These are phyloP conservation scores for Zophobas morio DNA, from an alignment of 1,140 invertebrate species.

Conservation along the genomic window DNA sequence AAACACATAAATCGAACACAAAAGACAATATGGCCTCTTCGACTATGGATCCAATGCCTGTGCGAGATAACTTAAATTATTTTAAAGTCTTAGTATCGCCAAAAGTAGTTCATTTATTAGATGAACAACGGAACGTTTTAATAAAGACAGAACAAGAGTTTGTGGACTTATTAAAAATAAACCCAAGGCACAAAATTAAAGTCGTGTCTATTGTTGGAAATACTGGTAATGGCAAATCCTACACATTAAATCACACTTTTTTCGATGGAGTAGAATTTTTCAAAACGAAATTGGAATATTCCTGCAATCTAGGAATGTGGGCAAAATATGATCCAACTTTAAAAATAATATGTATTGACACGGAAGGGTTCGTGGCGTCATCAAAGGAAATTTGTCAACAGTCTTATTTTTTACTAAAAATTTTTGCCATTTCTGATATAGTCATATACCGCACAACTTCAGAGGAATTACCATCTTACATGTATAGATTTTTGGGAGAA, in stretches of 20 bases:
- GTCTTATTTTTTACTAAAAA: conserved; percentile 82
- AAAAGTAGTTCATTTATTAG: conserved; percentile 56
- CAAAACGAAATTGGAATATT: conserved; percentile 80
- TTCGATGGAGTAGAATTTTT: conserved; percentile 84
- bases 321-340: conserved; percentile 79
- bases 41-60: not conserved
- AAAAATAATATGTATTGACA: conserved; percentile 84
- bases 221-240: conserved; percentile 89
- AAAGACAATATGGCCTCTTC: conserved; percentile 17
- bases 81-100: conserved; percentile 33
- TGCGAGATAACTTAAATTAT: conserved; percentile 19
- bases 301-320: conserved; percentile 88
- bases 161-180: conserved; percentile 54
- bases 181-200: conserved; percentile 74
- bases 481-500: conserved; percentile 85
- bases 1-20: not conserved
- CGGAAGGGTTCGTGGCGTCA: conserved; percentile 79
- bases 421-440: conserved; percentile 86
- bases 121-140: conserved; percentile 56
- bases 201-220: conserved; percentile 92
- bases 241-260: conserved; percentile 86
- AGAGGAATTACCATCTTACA: conserved; percentile 83
- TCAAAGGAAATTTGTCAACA: conserved; percentile 79
- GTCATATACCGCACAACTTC: conserved; percentile 86
- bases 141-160: conserved; percentile 57